Base-by-base conservation (phyloP, 1,140 invertebrate species). In the Streblospio benedicti region DNA sequence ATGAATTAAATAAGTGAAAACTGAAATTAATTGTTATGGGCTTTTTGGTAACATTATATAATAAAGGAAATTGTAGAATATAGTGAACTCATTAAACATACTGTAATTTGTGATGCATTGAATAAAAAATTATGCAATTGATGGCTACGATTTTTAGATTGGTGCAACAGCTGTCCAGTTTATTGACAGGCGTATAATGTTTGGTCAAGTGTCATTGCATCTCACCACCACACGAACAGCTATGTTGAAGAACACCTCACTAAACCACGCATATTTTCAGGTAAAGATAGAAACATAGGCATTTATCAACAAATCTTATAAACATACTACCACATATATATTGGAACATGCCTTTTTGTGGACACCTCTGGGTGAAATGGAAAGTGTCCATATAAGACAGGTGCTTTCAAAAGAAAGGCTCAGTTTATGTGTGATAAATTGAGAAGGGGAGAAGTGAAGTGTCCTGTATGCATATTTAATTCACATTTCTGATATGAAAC, bases 191-290 rank as follows among this genome's bases (percentile, higher is more conserved):
- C 59, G 76, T 9, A 65, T 77, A 2, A 68, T 69, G 45, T 77
- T 79, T 67, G 74, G 75, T 2, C 60, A 69, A 53, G 71, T 73
- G 12, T 75, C 77, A 14, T 66, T 79, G 12, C 73, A 78, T 64
- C 62, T 78, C 41, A 71, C 75, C 12, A 75, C 76, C 4, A 68
- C 64, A 14, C 67, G 65, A 20, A 71, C 60, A 32, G 74, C 70
- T 0, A 59, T 71, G 4, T 63, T 79, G 31, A 65, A 72, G n/a
- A 79, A 79, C 61, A 67, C 65, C 18, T 70, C 75, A 30, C 61
- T 59, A 18, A 73, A 76, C 57, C 75, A 78, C 66, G 74, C 71
- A 16, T 79, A 73, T 57, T 79, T 76, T 61, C 72, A 76, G 73
- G 76, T 78, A 58, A 60, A 44, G 30, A 3, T 53, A 30, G 6